Conservation (phyloP, 1,140 invertebrate species). For the Brachionus asplanchnoidis region DNA sequence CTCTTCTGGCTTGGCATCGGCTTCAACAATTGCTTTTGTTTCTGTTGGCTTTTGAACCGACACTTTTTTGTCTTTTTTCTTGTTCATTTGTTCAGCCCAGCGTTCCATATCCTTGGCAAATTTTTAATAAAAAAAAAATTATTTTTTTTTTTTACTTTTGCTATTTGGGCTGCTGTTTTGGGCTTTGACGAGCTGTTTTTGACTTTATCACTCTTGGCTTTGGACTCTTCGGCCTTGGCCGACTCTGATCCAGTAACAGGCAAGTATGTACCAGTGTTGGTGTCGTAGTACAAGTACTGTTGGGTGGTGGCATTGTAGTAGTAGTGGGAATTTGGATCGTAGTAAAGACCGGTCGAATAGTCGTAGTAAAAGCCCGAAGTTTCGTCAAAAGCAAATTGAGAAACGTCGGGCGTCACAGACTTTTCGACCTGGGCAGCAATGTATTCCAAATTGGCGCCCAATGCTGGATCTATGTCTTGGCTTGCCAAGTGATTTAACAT, state of each 20-base stretch:
- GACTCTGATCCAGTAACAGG: constrained; percentile 45
- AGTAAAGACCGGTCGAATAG: constrained; percentile 82
- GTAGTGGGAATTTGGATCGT: constrained; percentile 77
- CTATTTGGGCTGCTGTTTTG: constrained; percentile 94
- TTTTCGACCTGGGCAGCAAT: constrained; percentile 42
- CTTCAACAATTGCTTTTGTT: constrained; percentile 68
- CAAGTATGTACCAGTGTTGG: background rate
- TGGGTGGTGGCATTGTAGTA: constrained; percentile 75
- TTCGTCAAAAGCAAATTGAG: constrained; percentile 87
- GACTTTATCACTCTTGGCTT: constrained; percentile 46
- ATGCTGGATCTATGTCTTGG: constrained; percentile 44
- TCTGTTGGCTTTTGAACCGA: constrained; percentile 48
- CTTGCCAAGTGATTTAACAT: constrained; percentile 40
- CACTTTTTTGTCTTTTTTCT: constrained; percentile 68
- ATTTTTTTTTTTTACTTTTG: constrained; percentile 64
- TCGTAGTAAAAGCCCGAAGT: constrained; percentile 95
- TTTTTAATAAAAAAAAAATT: background rate
- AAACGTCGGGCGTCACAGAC: constrained; percentile 76
- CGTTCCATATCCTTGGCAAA: constrained; percentile 71
- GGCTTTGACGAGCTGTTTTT: constrained; percentile 64
- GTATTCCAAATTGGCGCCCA: constrained; percentile 45
- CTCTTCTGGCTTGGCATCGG: constrained; percentile 77
- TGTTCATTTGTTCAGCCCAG: constrained; percentile 94
- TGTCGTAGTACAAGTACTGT: constrained; percentile 91
- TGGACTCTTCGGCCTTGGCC: constrained; percentile 48